A percentile compares a stretch with the other conserved stretches of the same genome.
These are phyloP conservation scores for Drosophila algonquin DNA, from an alignment of 2,888 invertebrate genomes.

Conservation along the genomic window DNA sequence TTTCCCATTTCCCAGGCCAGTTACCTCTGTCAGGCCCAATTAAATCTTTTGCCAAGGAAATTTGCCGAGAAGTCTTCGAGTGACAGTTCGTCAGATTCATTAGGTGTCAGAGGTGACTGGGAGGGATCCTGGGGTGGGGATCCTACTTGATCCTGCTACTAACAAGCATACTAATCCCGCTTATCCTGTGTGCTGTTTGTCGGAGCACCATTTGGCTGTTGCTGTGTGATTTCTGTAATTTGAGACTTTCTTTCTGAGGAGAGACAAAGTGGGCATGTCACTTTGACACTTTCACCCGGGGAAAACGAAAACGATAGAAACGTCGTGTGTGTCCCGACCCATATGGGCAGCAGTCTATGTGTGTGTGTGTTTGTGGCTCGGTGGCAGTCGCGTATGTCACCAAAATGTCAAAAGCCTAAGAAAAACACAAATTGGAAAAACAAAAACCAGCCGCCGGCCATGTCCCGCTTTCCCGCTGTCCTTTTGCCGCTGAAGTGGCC, in stretches of 20 bases:
- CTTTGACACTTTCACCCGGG: conserved; percentile 73
- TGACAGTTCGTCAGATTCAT: conserved; percentile 70
- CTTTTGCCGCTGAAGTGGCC: conserved; percentile 39
- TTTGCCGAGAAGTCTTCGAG: conserved; percentile 7
- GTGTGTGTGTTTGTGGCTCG: conserved; percentile 41
- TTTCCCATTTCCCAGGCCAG: conserved; percentile 44
- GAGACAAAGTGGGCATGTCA: conserved; percentile 69
- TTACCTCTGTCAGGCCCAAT: conserved; percentile 74
- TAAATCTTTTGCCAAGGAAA: conserved; percentile 46
- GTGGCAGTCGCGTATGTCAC: conserved; percentile 72
- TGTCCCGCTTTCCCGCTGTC: neutral
- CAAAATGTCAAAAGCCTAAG: conserved; percentile 56
- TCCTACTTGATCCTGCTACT: conserved; percentile 34
- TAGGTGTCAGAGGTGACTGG: conserved; percentile 31
- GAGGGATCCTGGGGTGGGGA: conserved; percentile 12
- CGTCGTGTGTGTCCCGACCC: conserved; percentile 62
- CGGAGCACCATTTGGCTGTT: conserved; percentile 17
- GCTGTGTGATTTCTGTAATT: conserved; percentile 73
- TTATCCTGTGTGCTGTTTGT: conserved; percentile 44
- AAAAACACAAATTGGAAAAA: conserved; percentile 77
- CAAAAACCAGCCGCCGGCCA: conserved; percentile 67
- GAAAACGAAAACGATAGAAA: no score
- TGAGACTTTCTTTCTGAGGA: conserved; percentile 66
- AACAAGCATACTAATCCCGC: conserved; percentile 72
- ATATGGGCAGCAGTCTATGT: conserved; percentile 1